Conservation (phyloP, 2,113 vertebrate genomes). For the Emydocephalus ijimae region DNA sequence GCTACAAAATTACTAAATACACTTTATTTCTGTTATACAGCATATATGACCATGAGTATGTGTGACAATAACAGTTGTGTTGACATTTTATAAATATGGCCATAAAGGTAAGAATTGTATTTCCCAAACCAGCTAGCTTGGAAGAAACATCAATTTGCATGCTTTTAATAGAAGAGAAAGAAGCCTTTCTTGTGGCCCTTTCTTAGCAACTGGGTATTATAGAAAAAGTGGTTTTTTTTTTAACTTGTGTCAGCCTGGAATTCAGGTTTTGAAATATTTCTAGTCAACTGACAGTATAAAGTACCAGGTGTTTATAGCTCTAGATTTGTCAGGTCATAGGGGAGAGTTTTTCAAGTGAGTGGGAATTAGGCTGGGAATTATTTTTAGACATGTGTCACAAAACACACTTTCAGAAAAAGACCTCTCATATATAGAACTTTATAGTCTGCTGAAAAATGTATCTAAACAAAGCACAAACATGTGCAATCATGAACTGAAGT, state of each 20-base stretch:
- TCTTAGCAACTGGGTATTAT: background rate
- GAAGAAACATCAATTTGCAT: background rate
- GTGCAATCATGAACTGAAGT: background rate
- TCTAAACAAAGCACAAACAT: background rate
- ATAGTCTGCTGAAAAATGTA: background rate
- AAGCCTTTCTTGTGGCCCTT: too few relatives aligned
- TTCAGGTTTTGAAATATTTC: background rate
- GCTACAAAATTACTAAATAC: background rate
- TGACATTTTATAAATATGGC: background rate
- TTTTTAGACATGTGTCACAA: background rate
- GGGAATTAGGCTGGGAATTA: background rate
- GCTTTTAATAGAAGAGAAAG: background rate
- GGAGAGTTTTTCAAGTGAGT: background rate
- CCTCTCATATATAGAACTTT: background rate
- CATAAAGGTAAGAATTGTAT: background rate
- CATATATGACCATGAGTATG: constrained; percentile 2
- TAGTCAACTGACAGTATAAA: background rate
- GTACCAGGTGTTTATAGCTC: background rate
- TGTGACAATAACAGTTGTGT: background rate
- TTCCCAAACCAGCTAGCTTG: background rate
- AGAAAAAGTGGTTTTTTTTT: background rate
- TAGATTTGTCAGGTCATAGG: background rate
- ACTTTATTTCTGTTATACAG: background rate
- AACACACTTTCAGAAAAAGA: background rate
- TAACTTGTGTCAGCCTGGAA: background rate